Conservation (phyloP, 2,113 vertebrate species). For the Laticauda colubrina region DNA sequence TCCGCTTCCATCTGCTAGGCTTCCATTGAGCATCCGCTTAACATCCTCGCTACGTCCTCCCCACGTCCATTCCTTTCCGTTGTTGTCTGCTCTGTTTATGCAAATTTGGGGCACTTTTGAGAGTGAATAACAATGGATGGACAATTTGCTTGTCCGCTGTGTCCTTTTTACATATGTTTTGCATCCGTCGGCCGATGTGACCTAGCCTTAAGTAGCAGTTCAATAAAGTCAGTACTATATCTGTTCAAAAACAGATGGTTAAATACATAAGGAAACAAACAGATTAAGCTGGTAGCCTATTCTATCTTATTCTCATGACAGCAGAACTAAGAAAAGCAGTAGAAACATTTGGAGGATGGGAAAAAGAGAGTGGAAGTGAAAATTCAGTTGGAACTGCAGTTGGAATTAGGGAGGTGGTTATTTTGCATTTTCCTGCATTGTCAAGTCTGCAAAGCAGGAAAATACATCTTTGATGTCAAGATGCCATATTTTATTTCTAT, state of each 20-base stretch:
- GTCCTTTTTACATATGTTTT: no score
- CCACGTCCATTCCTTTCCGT: no score
- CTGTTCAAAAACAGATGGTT: not conserved
- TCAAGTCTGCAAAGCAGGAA: not conserved
- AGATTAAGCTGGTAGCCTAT: not conserved
- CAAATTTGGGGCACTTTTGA: no score
- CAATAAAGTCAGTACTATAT: not conserved
- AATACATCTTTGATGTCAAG: not conserved
- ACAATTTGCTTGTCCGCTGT: no score
- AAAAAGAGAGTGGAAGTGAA: not conserved
- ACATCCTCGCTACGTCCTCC: no score
- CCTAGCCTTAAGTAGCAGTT: not conserved
- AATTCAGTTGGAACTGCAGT: not conserved
- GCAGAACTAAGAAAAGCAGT: not conserved
- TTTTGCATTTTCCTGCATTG: no score
- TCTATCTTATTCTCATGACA: not conserved
- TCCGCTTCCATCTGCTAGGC: no score
- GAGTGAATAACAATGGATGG: no score
- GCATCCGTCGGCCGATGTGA: no score
- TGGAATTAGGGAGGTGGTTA: not conserved
- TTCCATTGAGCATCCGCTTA: no score
- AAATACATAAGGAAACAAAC: not conserved
- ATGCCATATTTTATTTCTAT: not conserved
- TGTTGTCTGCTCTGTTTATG: no score
- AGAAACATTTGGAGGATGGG: not conserved